A percentile compares a stretch with the other conserved stretches of the same genome.
These are phyloP conservation scores for Conger conger DNA, from an alignment of 2,113 vertebrate genomes.

Conservation along the genomic window DNA sequence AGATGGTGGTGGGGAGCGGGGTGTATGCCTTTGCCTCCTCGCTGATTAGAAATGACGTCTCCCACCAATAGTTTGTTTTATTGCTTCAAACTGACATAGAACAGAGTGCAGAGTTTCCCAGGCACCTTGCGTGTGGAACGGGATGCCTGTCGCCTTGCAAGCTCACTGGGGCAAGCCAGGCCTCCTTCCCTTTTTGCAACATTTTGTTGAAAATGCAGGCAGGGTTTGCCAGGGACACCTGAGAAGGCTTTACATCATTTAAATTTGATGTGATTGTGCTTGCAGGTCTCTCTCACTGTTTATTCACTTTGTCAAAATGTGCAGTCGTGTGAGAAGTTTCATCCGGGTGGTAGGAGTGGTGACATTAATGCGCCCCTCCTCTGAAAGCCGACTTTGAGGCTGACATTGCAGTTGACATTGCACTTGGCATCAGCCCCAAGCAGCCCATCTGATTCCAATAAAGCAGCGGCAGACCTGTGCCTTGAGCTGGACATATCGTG, in stretches of 20 bases:
- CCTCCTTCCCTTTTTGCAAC: neutral
- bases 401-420: constrained; percentile 24
- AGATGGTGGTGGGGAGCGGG: constrained; percentile 18
- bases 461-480: constrained; percentile 1
- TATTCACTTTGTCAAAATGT: neutral
- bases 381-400: neutral
- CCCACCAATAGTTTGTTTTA: constrained; percentile 40
- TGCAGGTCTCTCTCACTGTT: neutral
- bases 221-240: neutral
- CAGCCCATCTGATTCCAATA: constrained; percentile 37
- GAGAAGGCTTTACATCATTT: neutral
- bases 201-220: neutral
- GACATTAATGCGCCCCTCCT: neutral
- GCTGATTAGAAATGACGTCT: constrained; percentile 40
- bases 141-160: neutral
- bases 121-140: constrained; percentile 31
- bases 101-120: constrained; percentile 27
- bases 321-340: neutral
- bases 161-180: neutral
- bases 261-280: neutral
- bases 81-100: constrained; percentile 25
- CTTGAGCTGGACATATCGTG: neutral
- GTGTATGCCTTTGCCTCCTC: neutral
- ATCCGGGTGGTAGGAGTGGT: neutral
- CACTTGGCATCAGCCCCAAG: constrained; percentile 12